Evolutionary conservation across 2,113 vertebrate species (phyloP).

Genomic region (Ailuropoda melanoleuca): DNA sequence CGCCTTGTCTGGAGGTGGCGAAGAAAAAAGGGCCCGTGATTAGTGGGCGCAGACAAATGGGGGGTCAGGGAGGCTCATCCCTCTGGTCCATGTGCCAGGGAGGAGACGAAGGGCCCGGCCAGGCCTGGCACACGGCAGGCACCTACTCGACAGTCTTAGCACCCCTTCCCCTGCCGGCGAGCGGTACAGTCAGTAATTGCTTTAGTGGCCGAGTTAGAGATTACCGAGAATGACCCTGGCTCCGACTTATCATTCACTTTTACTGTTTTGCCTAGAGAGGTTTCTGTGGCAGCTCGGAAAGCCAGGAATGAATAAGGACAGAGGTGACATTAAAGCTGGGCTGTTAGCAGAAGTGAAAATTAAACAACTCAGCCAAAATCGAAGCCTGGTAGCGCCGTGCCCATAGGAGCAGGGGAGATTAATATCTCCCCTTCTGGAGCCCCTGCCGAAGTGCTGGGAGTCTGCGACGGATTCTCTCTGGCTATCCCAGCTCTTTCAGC

Average conservation of each 20-base stretch:
- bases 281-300: slow-evolving; percentile 33
- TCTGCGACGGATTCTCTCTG: background rate
- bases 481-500: background rate
- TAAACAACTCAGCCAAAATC: slow-evolving; percentile 66
- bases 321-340: slow-evolving; percentile 60
- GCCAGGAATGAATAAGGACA: slow-evolving; percentile 63
- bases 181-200: slow-evolving; percentile 62
- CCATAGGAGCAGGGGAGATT: background rate
- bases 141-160: background rate
- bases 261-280: slow-evolving; percentile 70
- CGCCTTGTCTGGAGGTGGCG: slow-evolving; percentile 83
- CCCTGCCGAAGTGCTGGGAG: background rate
- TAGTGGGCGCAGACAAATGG: background rate
- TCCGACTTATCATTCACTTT: slow-evolving; percentile 57
- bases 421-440: background rate
- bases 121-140: background rate
- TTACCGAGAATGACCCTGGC: slow-evolving; percentile 60
- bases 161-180: background rate
- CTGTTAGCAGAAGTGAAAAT: slow-evolving; percentile 69
- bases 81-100: background rate
- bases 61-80: background rate
- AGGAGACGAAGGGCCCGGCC: background rate
- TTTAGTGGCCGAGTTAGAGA: slow-evolving; percentile 63
- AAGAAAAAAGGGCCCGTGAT: background rate
- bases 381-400: slow-evolving; percentile 20